Conservation (phyloP, 2,888 invertebrate genomes). For the Pollenia labialis region DNA sequence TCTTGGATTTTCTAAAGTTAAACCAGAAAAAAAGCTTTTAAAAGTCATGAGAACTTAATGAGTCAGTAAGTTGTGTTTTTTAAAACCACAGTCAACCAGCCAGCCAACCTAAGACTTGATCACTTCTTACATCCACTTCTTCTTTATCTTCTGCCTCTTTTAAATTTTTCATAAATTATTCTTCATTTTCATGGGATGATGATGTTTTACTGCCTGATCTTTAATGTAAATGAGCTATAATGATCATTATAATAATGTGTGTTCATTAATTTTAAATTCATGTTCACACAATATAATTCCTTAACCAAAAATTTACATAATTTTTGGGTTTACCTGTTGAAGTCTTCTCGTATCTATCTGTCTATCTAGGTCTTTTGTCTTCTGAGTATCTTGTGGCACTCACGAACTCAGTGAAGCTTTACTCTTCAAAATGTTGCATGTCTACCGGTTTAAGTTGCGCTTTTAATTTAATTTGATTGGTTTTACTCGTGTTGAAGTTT, state of each 20-base stretch:
- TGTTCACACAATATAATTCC: conserved; percentile 58
- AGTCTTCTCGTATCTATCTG: neutral
- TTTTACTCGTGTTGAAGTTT: neutral
- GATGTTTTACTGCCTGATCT: neutral
- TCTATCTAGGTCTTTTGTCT: conserved; percentile 20
- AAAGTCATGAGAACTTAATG: conserved; percentile 53
- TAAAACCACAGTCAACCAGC: neutral
- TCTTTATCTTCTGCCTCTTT: neutral
- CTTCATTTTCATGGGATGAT: neutral
- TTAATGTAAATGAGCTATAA: conserved; percentile 9
- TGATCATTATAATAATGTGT: conserved; percentile 38
- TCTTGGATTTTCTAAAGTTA: neutral
- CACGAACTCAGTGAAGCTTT: conserved; percentile 65
- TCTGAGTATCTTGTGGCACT: conserved; percentile 46
- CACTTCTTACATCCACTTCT: neutral
- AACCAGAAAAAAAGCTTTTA: conserved; percentile 43
- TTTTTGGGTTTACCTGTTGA: conserved; percentile 40
- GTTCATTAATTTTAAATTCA: conserved; percentile 49
- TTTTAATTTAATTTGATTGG: conserved; percentile 50
- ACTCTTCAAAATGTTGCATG: conserved; percentile 59
- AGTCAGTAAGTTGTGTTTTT: conserved; percentile 27
- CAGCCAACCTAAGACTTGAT: neutral
- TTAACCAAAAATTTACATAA: conserved; percentile 57
- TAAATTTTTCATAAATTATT: conserved; percentile 36
- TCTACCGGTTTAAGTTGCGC: conserved; percentile 65